Evolutionary conservation across 2,888 invertebrate genomes (phyloP), one percentile per base, ranked within the genome.

Genomic region (Andrena chrysosceles): DNA sequence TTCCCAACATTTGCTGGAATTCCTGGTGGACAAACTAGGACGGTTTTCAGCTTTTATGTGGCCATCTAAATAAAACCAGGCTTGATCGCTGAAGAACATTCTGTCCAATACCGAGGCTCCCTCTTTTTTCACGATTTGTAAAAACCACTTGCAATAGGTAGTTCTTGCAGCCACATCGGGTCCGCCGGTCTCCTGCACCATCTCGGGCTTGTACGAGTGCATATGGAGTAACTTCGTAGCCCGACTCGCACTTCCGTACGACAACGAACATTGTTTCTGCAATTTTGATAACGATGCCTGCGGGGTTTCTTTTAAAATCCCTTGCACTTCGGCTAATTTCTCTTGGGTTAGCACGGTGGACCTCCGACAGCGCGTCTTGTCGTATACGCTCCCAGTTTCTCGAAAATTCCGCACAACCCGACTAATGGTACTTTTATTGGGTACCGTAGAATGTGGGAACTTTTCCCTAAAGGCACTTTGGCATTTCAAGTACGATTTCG

Each of bases 291-390:
- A 10, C 10, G 54, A 54, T 54, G 54, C 20, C n/a, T n/a, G 8
- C 2, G 54, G 54, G 8, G 20, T 54, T 1, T 54, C 54, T 54
- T 54, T 23, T 20, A 54, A 2, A 8, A 54, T 23, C 20, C 23
- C 23, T 23, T n/a, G 20, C n/a, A 54, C 23, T 20, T 54, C 20
- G 7, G 54, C 23, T 10, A 54, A 54, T 3, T 54, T 54, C 23
- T 54, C 20, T 54, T n/a, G 23, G 8, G 54, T 54, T 54, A 54
- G 23, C 23, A 54, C 54, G n/a, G 54, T 54, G 54, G 54, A 54
- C 23, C 8, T 54, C 20, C 54, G 54, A 54, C 23, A 23, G 20
- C 54, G 54, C 20, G 23, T 23, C 8, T 54, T 54, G 54, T 54
- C 54, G 54, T 54, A 23, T 7, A 54, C 54, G 20, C 54, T 54